Evolutionary conservation across 2,888 invertebrate species (phyloP), one percentile per base, ranked within the genome.

Genomic region (Phymatocera aterrima): DNA sequence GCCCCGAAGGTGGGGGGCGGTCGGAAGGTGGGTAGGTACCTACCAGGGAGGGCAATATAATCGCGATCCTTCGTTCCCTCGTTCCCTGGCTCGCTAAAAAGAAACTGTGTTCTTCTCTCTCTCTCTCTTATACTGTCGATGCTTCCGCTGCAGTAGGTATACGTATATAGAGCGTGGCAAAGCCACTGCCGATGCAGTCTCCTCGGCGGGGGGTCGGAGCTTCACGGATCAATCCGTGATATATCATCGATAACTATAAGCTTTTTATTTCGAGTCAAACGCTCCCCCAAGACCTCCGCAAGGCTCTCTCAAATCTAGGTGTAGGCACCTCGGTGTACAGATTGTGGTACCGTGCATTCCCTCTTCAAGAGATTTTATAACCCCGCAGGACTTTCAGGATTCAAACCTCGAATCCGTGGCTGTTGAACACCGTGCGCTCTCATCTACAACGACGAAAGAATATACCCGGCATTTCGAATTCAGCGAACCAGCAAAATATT

Each of bases 201-300:
- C 8, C 72, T 48, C 72, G 24, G 72, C 51, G 51, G 72, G n/a
- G 72, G 72, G 18, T 72, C 72, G 34, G 51, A 51, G 72, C 72
- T 51, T n/a, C 72, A 34, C 48, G 72, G 72, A 72, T 72, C 72
- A 72, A 72, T 72, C 24, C 72, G 31, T 72, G 51, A 72, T 72
- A 31, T 51, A 72, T 70, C 18, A 51, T 51, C 48, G 48, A 51
- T 51, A 51, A 72, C 34, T n/a, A 10, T 51, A 24, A 48, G 48
- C 18, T 72, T 48, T 72, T 34, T 48, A 72, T 51, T 51, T 72
- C 8, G 34, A 51, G 28, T 72, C 3, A 34, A 72, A 64, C 18
- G 37, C 61, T 64, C 37, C 61, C 28, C 28, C 28, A 3, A 57
- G 57, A 28, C 57, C 21, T n/a, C n/a, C n/a, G n/a, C n/a, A 10